phyloP scores from a whole-genome alignment of 2,113 vertebrate species.

The Oxyura jamaicensis region DNA sequence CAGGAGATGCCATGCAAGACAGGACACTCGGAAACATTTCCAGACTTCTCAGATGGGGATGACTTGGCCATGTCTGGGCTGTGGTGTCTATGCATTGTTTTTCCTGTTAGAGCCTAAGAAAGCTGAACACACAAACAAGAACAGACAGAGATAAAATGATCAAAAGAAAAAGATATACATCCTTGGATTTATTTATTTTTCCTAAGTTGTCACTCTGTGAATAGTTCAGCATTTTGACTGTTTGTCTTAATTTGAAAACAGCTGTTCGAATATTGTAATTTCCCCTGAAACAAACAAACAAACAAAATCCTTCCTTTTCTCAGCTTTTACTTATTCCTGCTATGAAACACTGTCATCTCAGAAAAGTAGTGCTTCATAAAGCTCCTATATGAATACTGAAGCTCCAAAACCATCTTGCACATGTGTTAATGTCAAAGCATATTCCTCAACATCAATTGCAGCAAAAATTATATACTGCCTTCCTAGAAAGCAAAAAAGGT shows the following conservation, averaged over 20 bases:
- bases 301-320: constrained; percentile 18
- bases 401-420: background rate
- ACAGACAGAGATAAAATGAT: background rate
- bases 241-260: constrained; percentile 58
- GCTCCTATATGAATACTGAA: background rate
- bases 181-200: background rate
- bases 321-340: constrained; percentile 23
- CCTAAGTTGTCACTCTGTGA: background rate
- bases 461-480: background rate
- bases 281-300: background rate
- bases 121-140: background rate
- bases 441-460: background rate
- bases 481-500: background rate
- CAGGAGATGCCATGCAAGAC: background rate
- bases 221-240: constrained; percentile 26
- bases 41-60: background rate
- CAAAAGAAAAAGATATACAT: background rate
- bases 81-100: background rate
- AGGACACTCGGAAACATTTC: background rate
- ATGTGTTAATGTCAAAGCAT: background rate
- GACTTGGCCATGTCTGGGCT: background rate
- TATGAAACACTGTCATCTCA: background rate
- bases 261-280: constrained; percentile 52
- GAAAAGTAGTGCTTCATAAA: background rate
- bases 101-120: background rate